Percentiles rank a stretch among this genome's conserved stretches.
Conservation (phyloP, 2,113 vertebrate genomes). For the Cygnus atratus region DNA sequence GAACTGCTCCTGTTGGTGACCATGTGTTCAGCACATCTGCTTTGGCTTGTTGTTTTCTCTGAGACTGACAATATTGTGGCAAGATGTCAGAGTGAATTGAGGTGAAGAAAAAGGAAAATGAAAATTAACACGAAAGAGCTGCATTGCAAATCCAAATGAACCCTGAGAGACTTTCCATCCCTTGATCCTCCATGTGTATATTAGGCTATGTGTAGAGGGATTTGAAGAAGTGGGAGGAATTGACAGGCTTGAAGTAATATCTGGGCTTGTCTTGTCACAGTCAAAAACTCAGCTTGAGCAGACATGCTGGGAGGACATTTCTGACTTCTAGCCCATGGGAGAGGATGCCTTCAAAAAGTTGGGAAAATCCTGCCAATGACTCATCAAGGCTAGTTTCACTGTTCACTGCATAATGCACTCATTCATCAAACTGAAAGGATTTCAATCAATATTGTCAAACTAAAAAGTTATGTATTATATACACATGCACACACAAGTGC, state of each 20-base stretch:
- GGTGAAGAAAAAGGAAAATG: constrained; percentile 38
- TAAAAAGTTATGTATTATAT: not conserved
- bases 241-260: constrained; percentile 28
- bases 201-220: not conserved
- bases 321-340: not conserved
- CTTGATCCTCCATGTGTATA: constrained; percentile 24
- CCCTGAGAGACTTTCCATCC: constrained; percentile 12
- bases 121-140: constrained; percentile 54
- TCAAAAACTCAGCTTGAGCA: not conserved
- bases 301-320: not conserved
- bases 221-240: constrained; percentile 18
- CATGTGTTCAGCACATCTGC: constrained; percentile 73
- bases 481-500: not conserved
- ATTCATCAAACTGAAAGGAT: constrained; percentile 20
- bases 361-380: constrained; percentile 32
- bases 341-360: constrained; percentile 21
- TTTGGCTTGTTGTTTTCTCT: constrained; percentile 67
- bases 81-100: constrained; percentile 56
- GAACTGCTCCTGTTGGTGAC: constrained; percentile 65
- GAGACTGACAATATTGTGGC: constrained; percentile 68
- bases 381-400: constrained; percentile 17
- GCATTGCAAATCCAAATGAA: constrained; percentile 1
- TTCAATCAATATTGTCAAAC: constrained; percentile 13
- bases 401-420: not conserved
- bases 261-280: constrained; percentile 32